These are phyloP conservation scores for Linnaemya vulpina DNA, from an alignment of 2,888 invertebrate species.

Conservation along the genomic window DNA sequence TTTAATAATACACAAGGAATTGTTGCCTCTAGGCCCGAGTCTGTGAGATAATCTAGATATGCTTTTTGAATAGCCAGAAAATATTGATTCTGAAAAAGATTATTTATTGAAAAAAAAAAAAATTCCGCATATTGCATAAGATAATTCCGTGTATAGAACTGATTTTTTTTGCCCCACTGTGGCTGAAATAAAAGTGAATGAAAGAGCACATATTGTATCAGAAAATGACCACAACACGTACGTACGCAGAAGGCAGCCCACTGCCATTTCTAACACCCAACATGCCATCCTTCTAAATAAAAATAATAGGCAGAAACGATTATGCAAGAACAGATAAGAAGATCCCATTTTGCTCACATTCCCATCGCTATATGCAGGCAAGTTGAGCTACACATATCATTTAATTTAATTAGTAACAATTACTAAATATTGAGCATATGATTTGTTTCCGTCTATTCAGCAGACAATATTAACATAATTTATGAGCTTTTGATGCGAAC, in stretches of 20 bases:
- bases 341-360: conserved; percentile 31
- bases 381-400: conserved; percentile 46
- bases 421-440: conserved; percentile 67
- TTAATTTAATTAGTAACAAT: conserved; percentile 67
- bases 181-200: not conserved
- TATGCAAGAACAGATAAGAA: conserved; percentile 12
- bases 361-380: not conserved
- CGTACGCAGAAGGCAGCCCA: not conserved
- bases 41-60: too few relatives aligned
- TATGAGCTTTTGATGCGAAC: conserved; percentile 38
- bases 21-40: too few relatives aligned
- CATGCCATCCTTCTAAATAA: not conserved
- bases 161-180: not conserved
- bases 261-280: conserved; percentile 6
- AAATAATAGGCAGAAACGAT: not conserved
- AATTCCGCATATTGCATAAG: too few relatives aligned
- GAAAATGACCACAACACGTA: not conserved
- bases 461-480: conserved; percentile 33
- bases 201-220: conserved; percentile 50
- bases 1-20: too few relatives aligned
- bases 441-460: conserved; percentile 58
- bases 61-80: too few relatives aligned
- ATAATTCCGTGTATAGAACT: too few relatives aligned
- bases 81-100: too few relatives aligned
- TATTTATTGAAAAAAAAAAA: too few relatives aligned